These are phyloP conservation scores for Phylloscopus whistleri DNA, from an alignment of 2,113 vertebrate species.

Conservation along the genomic window DNA sequence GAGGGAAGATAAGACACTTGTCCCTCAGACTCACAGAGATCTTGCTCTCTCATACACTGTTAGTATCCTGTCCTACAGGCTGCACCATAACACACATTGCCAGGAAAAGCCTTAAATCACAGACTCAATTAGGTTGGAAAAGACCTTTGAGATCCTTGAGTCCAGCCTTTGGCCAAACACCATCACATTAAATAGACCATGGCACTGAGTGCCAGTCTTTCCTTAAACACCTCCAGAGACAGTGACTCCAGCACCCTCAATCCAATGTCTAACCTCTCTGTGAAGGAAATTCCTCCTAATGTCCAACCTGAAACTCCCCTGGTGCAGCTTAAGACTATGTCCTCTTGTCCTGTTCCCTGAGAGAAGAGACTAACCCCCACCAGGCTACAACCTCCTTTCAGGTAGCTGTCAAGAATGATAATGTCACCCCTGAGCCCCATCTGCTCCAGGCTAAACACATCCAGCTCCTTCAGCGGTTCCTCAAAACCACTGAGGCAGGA, in stretches of 20 bases:
- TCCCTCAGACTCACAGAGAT: not conserved
- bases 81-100: not conserved
- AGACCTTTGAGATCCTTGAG: not conserved
- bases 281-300: not conserved
- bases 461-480: not conserved
- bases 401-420: not conserved
- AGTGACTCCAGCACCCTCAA: not conserved
- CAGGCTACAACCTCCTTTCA: not conserved
- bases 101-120: not conserved
- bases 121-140: not conserved
- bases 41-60: not conserved
- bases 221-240: not conserved
- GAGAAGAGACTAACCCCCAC: not conserved
- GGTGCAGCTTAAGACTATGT: not conserved
- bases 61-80: not conserved
- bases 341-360: not conserved
- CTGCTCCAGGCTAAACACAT: not conserved
- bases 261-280: not conserved
- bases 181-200: not conserved
- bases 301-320: not conserved
- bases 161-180: not conserved
- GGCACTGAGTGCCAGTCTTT: not conserved
- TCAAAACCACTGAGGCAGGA: not conserved
- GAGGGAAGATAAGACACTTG: not conserved
- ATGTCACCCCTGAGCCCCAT: not conserved